phyloP scores from a whole-genome alignment of 2,888 invertebrate genomes.

The Caenorhabditis sp. region DNA sequence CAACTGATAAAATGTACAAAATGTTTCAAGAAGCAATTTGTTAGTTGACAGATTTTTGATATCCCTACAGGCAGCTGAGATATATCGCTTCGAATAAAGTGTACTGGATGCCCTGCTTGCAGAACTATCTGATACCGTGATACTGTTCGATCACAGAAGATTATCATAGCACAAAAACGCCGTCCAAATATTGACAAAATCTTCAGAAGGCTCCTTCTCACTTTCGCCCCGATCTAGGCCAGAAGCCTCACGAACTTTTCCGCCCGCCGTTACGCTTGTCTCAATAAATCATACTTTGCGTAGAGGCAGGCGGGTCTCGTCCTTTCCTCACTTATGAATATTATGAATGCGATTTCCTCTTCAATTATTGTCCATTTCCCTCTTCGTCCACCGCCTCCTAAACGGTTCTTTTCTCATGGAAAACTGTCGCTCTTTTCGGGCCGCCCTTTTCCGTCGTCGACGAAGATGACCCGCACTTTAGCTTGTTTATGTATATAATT shows the following conservation, averaged over 20 bases:
- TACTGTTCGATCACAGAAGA: no score
- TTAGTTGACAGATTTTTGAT: no score
- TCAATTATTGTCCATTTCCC: constrained; percentile 12
- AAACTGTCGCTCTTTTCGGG: constrained; percentile 16
- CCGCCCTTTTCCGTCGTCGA: constrained; percentile 21
- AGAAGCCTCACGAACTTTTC: constrained; percentile 10
- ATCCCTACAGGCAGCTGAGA: no score
- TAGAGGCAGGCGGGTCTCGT: neutral
- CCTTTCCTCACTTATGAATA: constrained; percentile 10
- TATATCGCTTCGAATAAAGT: no score
- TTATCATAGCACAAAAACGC: no score
- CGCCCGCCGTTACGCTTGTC: constrained; percentile 28
- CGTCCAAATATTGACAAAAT: no score
- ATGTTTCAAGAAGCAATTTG: no score
- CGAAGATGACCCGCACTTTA: constrained; percentile 52
- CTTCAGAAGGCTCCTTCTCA: no score
- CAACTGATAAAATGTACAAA: no score
- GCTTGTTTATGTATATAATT: constrained; percentile 57
- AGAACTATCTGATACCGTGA: no score
- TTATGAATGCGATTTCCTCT: constrained; percentile 8
- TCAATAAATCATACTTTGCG: constrained; percentile 49
- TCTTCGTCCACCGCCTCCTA: constrained; percentile 12
- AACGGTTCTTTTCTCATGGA: constrained; percentile 25
- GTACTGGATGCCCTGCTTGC: no score
- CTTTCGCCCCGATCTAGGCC: constrained; percentile 6